phyloP scores from a whole-genome alignment of 2,113 vertebrate genomes.

The Labrus mixtus region DNA sequence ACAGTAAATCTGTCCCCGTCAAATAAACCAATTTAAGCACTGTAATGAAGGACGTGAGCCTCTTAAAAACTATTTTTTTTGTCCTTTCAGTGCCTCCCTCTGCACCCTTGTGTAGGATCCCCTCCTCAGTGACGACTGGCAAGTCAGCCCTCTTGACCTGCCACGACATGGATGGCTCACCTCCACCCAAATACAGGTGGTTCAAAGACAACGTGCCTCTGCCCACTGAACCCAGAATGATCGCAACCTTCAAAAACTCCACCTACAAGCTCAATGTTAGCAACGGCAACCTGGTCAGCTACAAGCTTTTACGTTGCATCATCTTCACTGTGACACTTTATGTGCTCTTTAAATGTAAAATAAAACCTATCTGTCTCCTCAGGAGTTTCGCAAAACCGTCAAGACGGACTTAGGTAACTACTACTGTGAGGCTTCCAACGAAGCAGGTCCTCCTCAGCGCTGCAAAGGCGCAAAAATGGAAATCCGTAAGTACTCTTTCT shows the following conservation, averaged over 20 bases:
- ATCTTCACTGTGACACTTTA: neutral
- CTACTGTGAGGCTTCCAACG: conserved; percentile 78
- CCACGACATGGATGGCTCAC: conserved; percentile 71
- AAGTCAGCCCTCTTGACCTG: conserved; percentile 50
- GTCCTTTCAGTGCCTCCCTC: conserved; percentile 77
- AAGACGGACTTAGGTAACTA: conserved; percentile 71
- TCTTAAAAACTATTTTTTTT: conserved; percentile 1
- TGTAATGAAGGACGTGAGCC: neutral
- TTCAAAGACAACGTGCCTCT: conserved; percentile 73
- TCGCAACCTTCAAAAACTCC: conserved; percentile 71
- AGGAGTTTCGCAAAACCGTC: conserved; percentile 67
- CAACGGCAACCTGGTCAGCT: conserved; percentile 79
- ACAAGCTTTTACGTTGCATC: neutral
- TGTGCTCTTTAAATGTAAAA: neutral
- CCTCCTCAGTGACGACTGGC: conserved; percentile 76
- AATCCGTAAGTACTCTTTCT: conserved; percentile 76
- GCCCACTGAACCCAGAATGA: conserved; percentile 74
- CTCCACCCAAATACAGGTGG: conserved; percentile 79
- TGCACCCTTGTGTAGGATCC: conserved; percentile 71
- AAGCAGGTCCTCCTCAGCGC: conserved; percentile 66
- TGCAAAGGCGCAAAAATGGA: conserved; percentile 68
- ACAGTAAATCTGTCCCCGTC: too few species aligned
- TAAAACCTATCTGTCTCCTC: conserved; percentile 1
- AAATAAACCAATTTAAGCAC: too few species aligned
- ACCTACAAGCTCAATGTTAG: conserved; percentile 69